phyloP scores from a whole-genome alignment of 1,140 invertebrate genomes.

The Lutraria rhynchaena region DNA sequence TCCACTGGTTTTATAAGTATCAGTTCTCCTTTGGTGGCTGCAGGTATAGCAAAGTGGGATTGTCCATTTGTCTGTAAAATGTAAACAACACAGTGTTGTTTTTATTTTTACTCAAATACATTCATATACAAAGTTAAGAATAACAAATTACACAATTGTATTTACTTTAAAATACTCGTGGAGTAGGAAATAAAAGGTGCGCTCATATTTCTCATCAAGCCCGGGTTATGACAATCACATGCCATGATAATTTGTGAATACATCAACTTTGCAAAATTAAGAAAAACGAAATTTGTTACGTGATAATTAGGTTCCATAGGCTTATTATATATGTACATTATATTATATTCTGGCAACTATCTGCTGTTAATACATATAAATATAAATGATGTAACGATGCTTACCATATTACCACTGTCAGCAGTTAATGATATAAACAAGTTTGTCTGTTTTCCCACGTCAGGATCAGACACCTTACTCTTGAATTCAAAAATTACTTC shows the following conservation, averaged over 20 bases:
- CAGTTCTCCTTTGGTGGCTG: background rate
- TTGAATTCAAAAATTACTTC: constrained; percentile 2
- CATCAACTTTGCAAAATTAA: no score
- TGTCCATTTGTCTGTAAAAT: background rate
- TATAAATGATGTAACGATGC: background rate
- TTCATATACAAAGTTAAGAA: background rate
- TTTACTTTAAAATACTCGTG: background rate
- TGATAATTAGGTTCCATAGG: background rate
- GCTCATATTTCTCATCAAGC: no score
- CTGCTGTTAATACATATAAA: background rate
- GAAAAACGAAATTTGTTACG: no score
- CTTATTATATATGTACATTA: background rate
- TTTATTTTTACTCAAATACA: background rate
- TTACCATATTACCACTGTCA: constrained; percentile 5
- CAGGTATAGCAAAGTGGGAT: background rate
- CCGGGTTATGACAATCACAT: no score
- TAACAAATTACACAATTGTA: background rate
- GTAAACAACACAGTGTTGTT: background rate
- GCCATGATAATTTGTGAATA: no score
- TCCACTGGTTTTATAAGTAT: background rate
- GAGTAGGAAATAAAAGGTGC: no score
- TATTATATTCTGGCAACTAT: background rate
- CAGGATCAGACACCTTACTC: background rate
- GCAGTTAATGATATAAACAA: background rate
- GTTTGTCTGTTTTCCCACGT: background rate